phyloP scores from a whole-genome alignment of 2,797 vertebrate species.

The Brotula barbata region DNA sequence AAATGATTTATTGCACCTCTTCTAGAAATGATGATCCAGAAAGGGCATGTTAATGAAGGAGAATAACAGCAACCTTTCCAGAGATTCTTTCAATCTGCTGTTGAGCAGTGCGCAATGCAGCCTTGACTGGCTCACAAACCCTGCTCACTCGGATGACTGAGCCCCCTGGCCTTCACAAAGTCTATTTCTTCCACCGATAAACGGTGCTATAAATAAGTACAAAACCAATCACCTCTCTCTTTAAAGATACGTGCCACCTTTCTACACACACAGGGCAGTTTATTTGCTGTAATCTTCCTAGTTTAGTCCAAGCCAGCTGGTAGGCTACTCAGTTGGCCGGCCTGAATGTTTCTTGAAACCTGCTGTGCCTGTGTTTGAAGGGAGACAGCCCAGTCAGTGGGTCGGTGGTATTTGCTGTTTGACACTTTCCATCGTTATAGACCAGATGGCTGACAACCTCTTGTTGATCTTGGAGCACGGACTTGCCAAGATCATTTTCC shows the following conservation, averaged over 20 bases:
- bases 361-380: slow-evolving; percentile 40
- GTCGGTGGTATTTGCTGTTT: slow-evolving; percentile 65
- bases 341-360: slow-evolving; percentile 40
- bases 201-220: slow-evolving; percentile 63
- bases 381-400: slow-evolving; percentile 42
- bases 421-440: slow-evolving; percentile 53
- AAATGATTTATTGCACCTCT: slow-evolving; percentile 59
- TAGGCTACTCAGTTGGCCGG: slow-evolving; percentile 15
- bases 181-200: slow-evolving; percentile 56
- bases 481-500: slow-evolving; percentile 45
- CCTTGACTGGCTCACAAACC: slow-evolving; percentile 69
- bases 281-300: slow-evolving; percentile 61
- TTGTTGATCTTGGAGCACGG: slow-evolving; percentile 65
- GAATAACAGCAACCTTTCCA: slow-evolving; percentile 48
- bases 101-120: slow-evolving; percentile 9
- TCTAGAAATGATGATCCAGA: slow-evolving; percentile 52
- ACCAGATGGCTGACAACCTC: slow-evolving; percentile 71
- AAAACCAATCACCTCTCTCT: slow-evolving; percentile 58
- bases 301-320: slow-evolving; percentile 25
- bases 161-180: slow-evolving; percentile 56
- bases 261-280: slow-evolving; percentile 42
- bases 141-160: slow-evolving; percentile 44
- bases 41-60: slow-evolving; percentile 51
- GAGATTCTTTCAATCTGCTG: slow-evolving; percentile 10
- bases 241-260: slow-evolving; percentile 59